Percentiles rank a stretch among this genome's conserved stretches.
Evolutionary conservation across 2,113 vertebrate genomes (phyloP).

Genomic region (Rhagologus leucostigma): DNA sequence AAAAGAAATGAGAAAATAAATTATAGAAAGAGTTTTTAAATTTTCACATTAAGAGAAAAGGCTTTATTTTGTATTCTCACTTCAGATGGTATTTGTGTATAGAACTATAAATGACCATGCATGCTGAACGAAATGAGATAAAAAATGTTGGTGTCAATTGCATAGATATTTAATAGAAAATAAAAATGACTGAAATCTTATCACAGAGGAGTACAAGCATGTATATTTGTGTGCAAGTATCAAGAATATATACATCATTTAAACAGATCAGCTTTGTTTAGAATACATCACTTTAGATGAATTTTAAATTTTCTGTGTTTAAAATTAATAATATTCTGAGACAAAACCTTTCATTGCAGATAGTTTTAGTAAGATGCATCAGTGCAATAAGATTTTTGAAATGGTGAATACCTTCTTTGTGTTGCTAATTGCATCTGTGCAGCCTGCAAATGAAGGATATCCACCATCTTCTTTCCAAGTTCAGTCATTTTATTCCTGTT

Average conservation of each 20-base stretch:
- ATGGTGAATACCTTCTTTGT: slow-evolving; percentile 36
- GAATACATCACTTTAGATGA: not conserved
- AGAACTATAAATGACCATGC: not conserved
- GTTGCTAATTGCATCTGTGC: slow-evolving; percentile 52
- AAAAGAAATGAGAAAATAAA: slow-evolving; percentile 29
- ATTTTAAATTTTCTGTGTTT: not conserved
- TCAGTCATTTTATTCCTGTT: slow-evolving; percentile 22
- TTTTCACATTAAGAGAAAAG: slow-evolving; percentile 25
- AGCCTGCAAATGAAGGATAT: slow-evolving; percentile 29
- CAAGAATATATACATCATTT: not conserved
- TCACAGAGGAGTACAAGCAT: not conserved
- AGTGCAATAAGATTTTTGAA: slow-evolving; percentile 1
- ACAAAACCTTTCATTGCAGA: not conserved
- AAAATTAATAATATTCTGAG: slow-evolving; percentile 2
- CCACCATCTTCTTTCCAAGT: slow-evolving; percentile 38
- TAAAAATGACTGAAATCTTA: slow-evolving; percentile 24
- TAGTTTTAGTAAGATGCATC: slow-evolving; percentile 31
- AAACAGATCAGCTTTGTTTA: not conserved
- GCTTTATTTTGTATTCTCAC: slow-evolving; percentile 9
- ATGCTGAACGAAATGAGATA: not conserved
- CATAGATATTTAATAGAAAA: slow-evolving; percentile 24
- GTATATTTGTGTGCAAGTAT: not conserved
- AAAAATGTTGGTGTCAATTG: not conserved
- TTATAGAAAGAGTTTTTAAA: slow-evolving; percentile 1
- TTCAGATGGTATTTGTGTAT: not conserved